Percentiles rank a stretch among this genome's conserved stretches.
Conservation (phyloP, 2,113 vertebrate species). For the Xiphophorus hellerii region DNA sequence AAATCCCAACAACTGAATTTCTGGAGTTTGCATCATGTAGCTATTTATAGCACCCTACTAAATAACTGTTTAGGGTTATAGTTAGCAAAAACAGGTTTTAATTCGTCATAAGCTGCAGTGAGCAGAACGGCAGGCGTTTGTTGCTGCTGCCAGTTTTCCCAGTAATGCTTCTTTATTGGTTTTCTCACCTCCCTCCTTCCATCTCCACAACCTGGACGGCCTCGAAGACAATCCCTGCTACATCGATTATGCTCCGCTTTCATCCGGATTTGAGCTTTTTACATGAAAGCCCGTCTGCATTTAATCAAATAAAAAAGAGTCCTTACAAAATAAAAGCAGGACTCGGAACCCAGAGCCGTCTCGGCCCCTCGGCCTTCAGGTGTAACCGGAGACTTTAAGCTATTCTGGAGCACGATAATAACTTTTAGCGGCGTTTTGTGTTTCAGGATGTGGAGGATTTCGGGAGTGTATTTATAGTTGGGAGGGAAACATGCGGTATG, state of each 20-base stretch:
- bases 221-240: conserved; percentile 33
- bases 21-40: too few species aligned
- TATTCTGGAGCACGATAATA: conserved; percentile 70
- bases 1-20: too few species aligned
- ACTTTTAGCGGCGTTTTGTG: conserved; percentile 55
- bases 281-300: conserved; percentile 51
- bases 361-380: conserved; percentile 13
- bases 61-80: not conserved
- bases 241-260: conserved; percentile 54
- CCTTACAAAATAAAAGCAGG: conserved; percentile 50
- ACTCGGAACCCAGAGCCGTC: conserved; percentile 45
- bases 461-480: conserved; percentile 68
- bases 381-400: conserved; percentile 57
- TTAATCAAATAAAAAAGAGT: conserved; percentile 53
- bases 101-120: not conserved
- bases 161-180: conserved; percentile 38
- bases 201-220: conserved; percentile 33
- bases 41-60: too few species aligned
- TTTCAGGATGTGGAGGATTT: conserved; percentile 65
- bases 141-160: not conserved
- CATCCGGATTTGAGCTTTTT: conserved; percentile 54
- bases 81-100: not conserved
- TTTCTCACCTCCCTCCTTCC: conserved; percentile 45
- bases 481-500: conserved; percentile 69
- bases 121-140: conserved; percentile 4